Evolutionary conservation across 2,797 vertebrate genomes (phyloP), one percentile per base, ranked within the genome.

Genomic region (Podarcis siculus): DNA sequence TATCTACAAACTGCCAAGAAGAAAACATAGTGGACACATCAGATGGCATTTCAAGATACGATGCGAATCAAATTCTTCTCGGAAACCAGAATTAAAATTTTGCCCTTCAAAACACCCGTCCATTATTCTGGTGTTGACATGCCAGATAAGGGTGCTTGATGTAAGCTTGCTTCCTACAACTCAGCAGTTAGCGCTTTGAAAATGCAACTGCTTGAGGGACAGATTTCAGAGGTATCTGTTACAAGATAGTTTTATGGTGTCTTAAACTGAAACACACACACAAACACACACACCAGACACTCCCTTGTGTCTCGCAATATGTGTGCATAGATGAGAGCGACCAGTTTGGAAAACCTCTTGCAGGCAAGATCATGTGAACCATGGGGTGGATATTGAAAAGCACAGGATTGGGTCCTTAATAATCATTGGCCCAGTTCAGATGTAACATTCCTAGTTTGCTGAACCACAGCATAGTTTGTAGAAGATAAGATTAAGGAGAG

Each of bases 71-170:
- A 23, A 91, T 67, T 49, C 73, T 30, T 32, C 69, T 89, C 87
- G 55, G 64, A 72, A 89, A 94, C 30, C 35, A 76, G 82, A 42
- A 91, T 67, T 85, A 55, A 85, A 67, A 82, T 37, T n/a, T 77
- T 75, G 78, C 61, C 21, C 37, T 10, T 58, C 12, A 8, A 89
- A 30, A 76, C 84, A 86, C 2, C 79, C 21, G 42, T 4, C 55
- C 7, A 39, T 83, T 83, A 39, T 49, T 85, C 86, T 91, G 25
- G 27, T 32, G 49, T 4, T n/a, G 66, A 30, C 77, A 13, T 72
- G 37, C 0, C 10, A 64, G 87, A 72, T 2, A 55, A 55, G 49
- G 49, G 13, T 55, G 49, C 13, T 55, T 55, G 67, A 37, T 30
- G 17, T 78, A 49, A 30, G n/a, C n/a, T 89, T 85, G 39, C 5